These are phyloP conservation scores for Bilobella aurantiaca DNA, from an alignment of 1,140 invertebrate genomes.

Conservation along the genomic window DNA sequence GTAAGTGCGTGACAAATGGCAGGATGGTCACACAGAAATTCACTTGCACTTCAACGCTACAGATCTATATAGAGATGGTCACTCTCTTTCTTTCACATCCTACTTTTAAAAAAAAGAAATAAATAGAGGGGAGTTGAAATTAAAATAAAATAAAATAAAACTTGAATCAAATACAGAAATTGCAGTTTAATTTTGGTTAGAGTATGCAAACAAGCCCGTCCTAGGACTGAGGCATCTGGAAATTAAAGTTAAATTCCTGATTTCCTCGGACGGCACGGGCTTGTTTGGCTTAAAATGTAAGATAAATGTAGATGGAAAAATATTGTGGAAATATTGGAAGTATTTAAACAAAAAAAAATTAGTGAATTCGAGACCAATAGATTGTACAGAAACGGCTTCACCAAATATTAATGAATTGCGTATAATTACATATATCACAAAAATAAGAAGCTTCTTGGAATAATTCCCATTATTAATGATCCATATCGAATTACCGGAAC, in stretches of 20 bases:
- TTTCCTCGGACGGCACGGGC: background rate
- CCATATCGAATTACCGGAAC: background rate
- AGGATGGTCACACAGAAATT: too few relatives aligned
- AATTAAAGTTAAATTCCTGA: too few relatives aligned
- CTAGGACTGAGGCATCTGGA: too few relatives aligned
- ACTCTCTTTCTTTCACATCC: background rate
- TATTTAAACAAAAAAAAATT: background rate
- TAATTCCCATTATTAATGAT: background rate
- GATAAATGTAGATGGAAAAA: too few relatives aligned
- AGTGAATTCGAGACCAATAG: background rate
- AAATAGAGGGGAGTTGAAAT: background rate
- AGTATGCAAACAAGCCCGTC: background rate
- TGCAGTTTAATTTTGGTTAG: background rate
- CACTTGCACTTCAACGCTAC: too few relatives aligned
- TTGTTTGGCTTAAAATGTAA: background rate
- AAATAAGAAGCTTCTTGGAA: background rate
- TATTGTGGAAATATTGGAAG: background rate
- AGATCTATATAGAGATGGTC: too few relatives aligned
- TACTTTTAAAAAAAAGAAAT: background rate
- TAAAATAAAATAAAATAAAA: background rate
- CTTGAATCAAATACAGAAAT: background rate
- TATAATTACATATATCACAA: background rate
- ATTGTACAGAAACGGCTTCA: too few relatives aligned
- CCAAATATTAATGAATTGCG: background rate
- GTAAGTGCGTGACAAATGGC: too few relatives aligned